These are phyloP conservation scores for Trogon melanurus DNA, from an alignment of 2,113 vertebrate genomes.

Conservation along the genomic window DNA sequence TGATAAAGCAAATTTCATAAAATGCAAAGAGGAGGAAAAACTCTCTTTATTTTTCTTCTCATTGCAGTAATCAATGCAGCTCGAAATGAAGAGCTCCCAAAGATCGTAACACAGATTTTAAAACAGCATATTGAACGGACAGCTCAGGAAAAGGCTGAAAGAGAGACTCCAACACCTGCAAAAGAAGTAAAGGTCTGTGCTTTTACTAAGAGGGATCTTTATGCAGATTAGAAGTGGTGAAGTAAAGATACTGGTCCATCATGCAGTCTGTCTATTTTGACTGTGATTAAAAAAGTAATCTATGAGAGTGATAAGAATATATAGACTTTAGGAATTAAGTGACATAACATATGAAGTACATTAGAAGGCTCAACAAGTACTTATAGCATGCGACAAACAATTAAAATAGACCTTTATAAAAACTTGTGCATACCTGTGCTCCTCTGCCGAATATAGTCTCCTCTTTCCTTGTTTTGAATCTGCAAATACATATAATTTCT, in stretches of 20 bases:
- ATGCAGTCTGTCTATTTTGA: not conserved
- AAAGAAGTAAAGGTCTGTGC: slow-evolving; percentile 87
- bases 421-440: not conserved
- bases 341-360: fast-evolving
- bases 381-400: not conserved
- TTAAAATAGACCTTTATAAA: not conserved
- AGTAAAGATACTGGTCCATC: not conserved
- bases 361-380: not conserved
- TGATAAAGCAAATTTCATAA: not conserved
- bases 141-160: slow-evolving; percentile 79
- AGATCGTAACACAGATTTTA: slow-evolving; percentile 88
- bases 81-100: slow-evolving; percentile 85
- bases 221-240: not conserved
- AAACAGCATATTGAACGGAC: slow-evolving; percentile 91
- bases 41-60: not conserved
- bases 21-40: not conserved
- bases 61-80: slow-evolving; percentile 74
- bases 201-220: not conserved
- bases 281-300: not conserved
- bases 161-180: slow-evolving; percentile 68
- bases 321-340: not conserved
- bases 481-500: not conserved
- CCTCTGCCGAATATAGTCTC: not conserved
- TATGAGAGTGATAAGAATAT: not conserved
- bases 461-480: slow-evolving; percentile 19